Conservation (phyloP, 2,797 vertebrate species). For the Onychomys leucogaster region DNA sequence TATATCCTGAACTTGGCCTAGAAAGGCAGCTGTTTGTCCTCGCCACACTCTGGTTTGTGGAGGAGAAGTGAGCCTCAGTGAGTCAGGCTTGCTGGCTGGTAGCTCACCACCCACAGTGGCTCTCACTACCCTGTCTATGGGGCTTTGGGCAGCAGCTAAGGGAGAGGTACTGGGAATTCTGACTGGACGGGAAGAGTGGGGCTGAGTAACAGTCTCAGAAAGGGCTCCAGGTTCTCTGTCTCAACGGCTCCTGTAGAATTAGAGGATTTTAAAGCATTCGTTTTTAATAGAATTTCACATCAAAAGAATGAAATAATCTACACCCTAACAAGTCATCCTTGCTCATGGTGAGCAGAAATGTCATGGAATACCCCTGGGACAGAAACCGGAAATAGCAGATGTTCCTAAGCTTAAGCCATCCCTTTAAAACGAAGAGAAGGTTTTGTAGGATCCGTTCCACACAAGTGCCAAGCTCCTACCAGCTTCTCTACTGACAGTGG, state of each 20-base stretch:
- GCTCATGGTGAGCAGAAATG: neutral
- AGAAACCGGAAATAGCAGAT: neutral
- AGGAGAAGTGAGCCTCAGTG: neutral
- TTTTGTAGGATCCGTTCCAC: neutral
- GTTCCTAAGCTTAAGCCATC: neutral
- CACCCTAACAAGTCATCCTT: neutral
- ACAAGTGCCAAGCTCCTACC: neutral
- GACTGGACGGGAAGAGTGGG: neutral
- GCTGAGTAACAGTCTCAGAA: neutral
- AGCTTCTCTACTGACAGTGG: neutral
- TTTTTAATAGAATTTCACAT: neutral
- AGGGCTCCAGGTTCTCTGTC: neutral
- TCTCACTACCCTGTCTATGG: too few relatives aligned
- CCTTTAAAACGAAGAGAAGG: neutral
- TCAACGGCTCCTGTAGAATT: neutral
- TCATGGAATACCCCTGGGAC: neutral
- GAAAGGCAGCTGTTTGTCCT: neutral
- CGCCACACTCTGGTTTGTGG: neutral
- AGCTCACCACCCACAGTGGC: neutral
- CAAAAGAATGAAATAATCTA: neutral
- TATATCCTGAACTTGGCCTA: neutral
- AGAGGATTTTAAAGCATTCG: slow-evolving; percentile 13
- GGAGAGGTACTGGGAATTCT: neutral
- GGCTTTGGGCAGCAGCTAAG: neutral
- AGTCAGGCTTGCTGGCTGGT: neutral